Percentiles rank a stretch among this genome's conserved stretches.
Evolutionary conservation across 2,888 invertebrate genomes (phyloP).

Genomic region (Leptinotarsa haldemani): DNA sequence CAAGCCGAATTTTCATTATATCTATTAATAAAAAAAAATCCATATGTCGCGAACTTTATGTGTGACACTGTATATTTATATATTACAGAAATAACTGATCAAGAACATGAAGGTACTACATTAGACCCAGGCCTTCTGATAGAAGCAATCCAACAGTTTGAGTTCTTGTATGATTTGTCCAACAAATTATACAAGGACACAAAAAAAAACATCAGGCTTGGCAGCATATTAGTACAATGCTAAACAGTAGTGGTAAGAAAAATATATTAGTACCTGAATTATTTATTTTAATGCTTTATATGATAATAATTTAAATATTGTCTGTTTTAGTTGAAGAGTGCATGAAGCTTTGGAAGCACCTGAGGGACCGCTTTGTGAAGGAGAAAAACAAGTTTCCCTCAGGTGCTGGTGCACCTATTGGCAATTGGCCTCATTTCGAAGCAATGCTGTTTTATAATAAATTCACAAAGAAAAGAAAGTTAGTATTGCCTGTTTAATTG

Average conservation of each 20-base stretch:
- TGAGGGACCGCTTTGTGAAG: constrained; percentile 21
- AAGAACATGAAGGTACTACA: constrained; percentile 8
- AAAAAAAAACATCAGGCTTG: constrained; percentile 17
- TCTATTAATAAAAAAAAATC: too few species aligned
- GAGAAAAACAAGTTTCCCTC: constrained; percentile 14
- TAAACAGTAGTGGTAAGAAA: constrained; percentile 21
- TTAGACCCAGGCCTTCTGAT: constrained; percentile 13
- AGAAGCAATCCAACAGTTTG: constrained; percentile 17
- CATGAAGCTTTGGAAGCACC: constrained; percentile 23
- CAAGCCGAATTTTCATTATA: too few species aligned
- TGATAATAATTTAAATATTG: constrained; percentile 14
- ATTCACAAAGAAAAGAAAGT: constrained; percentile 24
- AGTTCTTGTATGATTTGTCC: constrained; percentile 19
- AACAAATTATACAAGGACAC: constrained; percentile 20
- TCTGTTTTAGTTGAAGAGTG: constrained; percentile 27
- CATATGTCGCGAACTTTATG: too few species aligned
- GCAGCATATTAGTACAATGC: constrained; percentile 16
- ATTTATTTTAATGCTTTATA: constrained; percentile 19
- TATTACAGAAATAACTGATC: constrained; percentile 14
- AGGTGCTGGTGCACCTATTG: constrained; percentile 21
- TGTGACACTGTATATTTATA: not conserved
- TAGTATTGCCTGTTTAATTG: constrained; percentile 23
- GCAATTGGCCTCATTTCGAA: not conserved
- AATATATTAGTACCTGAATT: constrained; percentile 19
- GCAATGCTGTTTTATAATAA: constrained; percentile 20